Percentiles rank a stretch among this genome's conserved stretches.
Conservation (phyloP, 2,113 vertebrate species). For the Hippocampus abdominalis region DNA sequence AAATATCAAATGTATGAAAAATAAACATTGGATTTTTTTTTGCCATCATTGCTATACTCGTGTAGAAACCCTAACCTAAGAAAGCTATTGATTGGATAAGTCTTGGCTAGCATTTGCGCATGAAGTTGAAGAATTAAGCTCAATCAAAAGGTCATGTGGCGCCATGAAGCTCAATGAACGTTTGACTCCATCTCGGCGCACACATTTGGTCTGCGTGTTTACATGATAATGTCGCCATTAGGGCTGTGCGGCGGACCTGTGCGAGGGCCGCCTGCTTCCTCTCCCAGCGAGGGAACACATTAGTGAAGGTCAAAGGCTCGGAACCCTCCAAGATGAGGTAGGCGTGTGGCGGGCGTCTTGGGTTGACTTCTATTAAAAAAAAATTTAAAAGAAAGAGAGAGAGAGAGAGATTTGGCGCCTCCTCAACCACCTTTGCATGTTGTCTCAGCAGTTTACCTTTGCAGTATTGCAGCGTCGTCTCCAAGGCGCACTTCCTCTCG, state of each 20-base stretch:
- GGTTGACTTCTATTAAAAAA: slow-evolving; percentile 67
- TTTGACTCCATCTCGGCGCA: not conserved
- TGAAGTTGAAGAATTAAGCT: not conserved
- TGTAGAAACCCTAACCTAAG: too few relatives aligned
- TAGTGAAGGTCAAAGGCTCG: slow-evolving; percentile 79
- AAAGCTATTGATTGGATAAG: too few relatives aligned
- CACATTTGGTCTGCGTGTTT: not conserved
- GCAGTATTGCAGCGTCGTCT: slow-evolving; percentile 75
- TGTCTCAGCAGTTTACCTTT: slow-evolving; percentile 54
- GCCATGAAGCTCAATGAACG: not conserved
- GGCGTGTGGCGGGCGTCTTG: slow-evolving; percentile 66
- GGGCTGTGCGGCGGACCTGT: slow-evolving; percentile 47
- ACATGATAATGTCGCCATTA: not conserved
- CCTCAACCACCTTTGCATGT: not conserved
- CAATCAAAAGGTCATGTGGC: not conserved
- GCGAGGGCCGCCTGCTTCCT: slow-evolving; percentile 31
- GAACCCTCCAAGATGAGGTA: slow-evolving; percentile 70
- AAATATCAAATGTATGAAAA: too few relatives aligned
- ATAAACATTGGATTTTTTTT: too few relatives aligned
- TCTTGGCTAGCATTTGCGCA: not conserved
- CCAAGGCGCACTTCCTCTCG: slow-evolving; percentile 71
- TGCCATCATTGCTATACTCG: too few relatives aligned
- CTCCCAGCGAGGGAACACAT: slow-evolving; percentile 77
- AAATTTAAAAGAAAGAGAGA: not conserved
- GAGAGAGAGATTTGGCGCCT: not conserved